Percentiles rank a stretch among this genome's conserved stretches.
Evolutionary conservation across 2,113 vertebrate genomes (phyloP).

Genomic region (Ifrita kowaldi): DNA sequence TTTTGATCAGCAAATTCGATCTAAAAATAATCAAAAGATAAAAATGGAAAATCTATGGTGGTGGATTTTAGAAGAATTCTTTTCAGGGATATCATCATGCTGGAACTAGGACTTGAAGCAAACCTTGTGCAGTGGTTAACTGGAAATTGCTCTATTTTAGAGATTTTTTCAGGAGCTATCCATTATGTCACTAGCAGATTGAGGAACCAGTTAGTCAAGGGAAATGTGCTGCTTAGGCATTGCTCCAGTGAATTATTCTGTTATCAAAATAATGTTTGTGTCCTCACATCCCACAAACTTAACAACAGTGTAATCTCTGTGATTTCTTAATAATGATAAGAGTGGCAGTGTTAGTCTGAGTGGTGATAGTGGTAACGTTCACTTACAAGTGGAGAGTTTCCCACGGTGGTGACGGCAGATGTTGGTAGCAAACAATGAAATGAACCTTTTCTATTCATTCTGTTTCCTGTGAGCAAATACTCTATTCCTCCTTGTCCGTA

Average conservation of each 20-base stretch:
- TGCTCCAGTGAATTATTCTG: background rate
- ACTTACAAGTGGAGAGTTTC: conserved; percentile 63
- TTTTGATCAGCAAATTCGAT: background rate
- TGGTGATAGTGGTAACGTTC: background rate
- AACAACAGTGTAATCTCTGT: conserved; percentile 11
- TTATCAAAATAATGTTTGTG: background rate
- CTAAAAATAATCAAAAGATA: background rate
- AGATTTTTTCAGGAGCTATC: background rate
- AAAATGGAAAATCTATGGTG: background rate
- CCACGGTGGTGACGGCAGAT: conserved; percentile 27
- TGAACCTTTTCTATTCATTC: conserved; percentile 44
- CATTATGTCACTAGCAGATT: background rate
- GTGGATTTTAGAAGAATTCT: background rate
- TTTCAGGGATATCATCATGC: background rate
- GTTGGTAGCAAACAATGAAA: conserved; percentile 34
- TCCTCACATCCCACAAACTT: background rate
- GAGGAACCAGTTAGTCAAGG: background rate
- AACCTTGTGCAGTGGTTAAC: background rate
- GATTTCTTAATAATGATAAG: background rate
- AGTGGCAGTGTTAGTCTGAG: background rate
- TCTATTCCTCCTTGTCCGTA: background rate
- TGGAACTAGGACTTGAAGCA: background rate
- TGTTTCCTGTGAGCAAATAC: conserved; percentile 68
- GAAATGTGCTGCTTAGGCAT: background rate
- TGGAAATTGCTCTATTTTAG: background rate